These are phyloP conservation scores for Dasyurus viverrinus DNA, from an alignment of 2,113 vertebrate genomes.

Conservation along the genomic window DNA sequence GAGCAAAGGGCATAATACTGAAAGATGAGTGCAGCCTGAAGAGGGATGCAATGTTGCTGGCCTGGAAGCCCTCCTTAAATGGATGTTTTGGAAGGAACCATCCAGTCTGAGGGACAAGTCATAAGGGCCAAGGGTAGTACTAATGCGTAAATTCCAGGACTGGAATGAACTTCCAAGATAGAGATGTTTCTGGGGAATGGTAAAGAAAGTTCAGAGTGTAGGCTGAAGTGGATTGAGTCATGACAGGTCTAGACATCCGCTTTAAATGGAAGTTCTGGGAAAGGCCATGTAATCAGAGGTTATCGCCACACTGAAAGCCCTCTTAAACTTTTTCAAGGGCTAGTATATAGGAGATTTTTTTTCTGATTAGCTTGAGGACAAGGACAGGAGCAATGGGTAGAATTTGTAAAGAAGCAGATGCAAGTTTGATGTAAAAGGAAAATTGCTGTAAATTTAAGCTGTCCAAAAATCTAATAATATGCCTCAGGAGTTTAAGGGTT, in stretches of 20 bases:
- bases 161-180: neutral
- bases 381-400: neutral
- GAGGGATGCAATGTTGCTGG: neutral
- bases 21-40: neutral
- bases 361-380: neutral
- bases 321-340: neutral
- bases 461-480: neutral
- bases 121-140: neutral
- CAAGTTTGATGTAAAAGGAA: neutral
- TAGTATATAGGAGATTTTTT: neutral
- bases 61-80: neutral
- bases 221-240: neutral
- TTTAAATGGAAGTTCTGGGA: neutral
- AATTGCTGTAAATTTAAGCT: neutral
- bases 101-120: neutral
- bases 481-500: neutral
- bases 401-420: neutral
- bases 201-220: neutral
- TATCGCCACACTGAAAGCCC: neutral
- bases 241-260: neutral
- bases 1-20: neutral
- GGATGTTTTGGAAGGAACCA: neutral
- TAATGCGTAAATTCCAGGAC: neutral
- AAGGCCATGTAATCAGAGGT: neutral
- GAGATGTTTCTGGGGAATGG: neutral